These are phyloP conservation scores for Eupithecia dodoneata DNA, from an alignment of 2,888 invertebrate genomes.

Conservation along the genomic window DNA sequence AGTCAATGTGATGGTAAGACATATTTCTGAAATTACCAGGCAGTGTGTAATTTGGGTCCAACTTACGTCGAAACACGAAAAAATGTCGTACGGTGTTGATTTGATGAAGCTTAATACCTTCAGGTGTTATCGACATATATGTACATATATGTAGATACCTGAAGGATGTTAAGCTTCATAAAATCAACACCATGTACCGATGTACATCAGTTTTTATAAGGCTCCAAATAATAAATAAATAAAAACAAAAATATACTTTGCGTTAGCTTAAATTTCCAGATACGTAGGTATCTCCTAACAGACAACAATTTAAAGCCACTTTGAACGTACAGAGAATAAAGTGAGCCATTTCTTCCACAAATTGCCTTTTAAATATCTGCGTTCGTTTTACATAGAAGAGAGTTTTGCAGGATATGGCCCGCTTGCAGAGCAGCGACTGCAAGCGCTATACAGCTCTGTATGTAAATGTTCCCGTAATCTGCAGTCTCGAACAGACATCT, in stretches of 20 bases:
- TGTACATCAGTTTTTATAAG: not conserved
- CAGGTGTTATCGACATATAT: not conserved
- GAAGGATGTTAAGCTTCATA: no score
- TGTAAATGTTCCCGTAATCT: constrained; percentile 80
- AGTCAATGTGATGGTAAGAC: no score
- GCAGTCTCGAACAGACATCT: constrained; percentile 68
- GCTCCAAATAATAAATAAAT: no score
- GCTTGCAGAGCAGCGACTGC: constrained; percentile 65
- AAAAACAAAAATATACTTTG: not conserved
- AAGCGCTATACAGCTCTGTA: constrained; percentile 78
- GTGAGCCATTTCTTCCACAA: constrained; percentile 47
- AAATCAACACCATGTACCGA: no score
- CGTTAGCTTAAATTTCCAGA: not conserved
- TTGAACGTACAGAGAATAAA: constrained; percentile 52
- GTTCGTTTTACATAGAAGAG: constrained; percentile 60
- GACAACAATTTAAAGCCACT: constrained; percentile 46
- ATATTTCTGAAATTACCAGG: not conserved
- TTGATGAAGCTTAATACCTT: not conserved
- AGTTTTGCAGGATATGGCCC: constrained; percentile 63
- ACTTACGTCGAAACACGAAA: not conserved
- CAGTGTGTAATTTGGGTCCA: not conserved
- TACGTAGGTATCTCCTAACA: constrained; percentile 18
- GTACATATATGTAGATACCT: no score
- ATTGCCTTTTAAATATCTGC: constrained; percentile 58
- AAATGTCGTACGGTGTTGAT: not conserved